phyloP scores from a whole-genome alignment of 2,888 invertebrate genomes.

The Luperina testacea region DNA sequence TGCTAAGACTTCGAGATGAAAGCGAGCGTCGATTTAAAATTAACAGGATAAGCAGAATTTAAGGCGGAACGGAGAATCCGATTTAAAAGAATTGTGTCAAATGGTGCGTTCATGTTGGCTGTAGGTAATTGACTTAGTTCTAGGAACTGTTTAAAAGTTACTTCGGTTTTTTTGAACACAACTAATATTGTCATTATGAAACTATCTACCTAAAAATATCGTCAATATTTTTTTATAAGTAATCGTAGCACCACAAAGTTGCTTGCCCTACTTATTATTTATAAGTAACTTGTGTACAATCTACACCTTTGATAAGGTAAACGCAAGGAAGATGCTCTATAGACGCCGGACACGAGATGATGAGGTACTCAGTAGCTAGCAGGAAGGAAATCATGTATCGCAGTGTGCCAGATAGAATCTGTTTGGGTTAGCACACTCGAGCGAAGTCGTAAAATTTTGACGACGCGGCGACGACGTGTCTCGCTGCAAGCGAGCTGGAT shows the following conservation, averaged over 20 bases:
- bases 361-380: conserved; percentile 40
- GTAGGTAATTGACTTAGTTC: conserved; percentile 33
- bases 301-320: conserved; percentile 18
- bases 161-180: conserved; percentile 8
- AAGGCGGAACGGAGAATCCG: conserved; percentile 17
- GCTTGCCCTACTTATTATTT: not conserved
- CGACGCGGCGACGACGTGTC: conserved; percentile 60
- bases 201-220: not conserved
- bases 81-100: conserved; percentile 42
- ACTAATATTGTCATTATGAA: conserved; percentile 4
- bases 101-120: conserved; percentile 20
- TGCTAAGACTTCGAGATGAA: conserved; percentile 4
- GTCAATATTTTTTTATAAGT: not conserved
- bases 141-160: conserved; percentile 40
- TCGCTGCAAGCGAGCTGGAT: conserved; percentile 50
- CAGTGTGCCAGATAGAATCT: conserved; percentile 62
- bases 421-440: conserved; percentile 65
- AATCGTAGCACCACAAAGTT: not conserved
- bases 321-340: conserved; percentile 9
- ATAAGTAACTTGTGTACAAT: not conserved
- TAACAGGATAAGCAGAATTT: conserved; percentile 36
- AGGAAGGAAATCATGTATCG: conserved; percentile 64
- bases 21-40: conserved; percentile 22
- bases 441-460: conserved; percentile 65
- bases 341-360: conserved; percentile 36